Percentiles rank a stretch among this genome's conserved stretches.
phyloP scores from a whole-genome alignment of 37 sponge, comb jelly and placozoan species.

The Bolinopsis microptera region DNA sequence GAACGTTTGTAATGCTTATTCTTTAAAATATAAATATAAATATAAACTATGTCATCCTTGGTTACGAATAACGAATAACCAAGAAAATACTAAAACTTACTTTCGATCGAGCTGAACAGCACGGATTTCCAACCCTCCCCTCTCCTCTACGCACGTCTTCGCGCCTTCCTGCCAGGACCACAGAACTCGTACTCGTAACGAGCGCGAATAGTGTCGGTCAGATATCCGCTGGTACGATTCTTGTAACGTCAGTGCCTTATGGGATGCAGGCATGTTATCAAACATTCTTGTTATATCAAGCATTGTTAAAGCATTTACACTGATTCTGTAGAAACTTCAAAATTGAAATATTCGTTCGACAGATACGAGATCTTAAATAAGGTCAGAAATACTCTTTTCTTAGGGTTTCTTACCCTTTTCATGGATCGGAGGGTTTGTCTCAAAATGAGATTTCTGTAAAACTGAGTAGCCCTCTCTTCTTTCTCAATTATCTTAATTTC shows the following conservation, averaged over 20 bases:
- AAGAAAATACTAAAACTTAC: neutral
- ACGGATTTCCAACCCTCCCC: neutral
- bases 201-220: neutral
- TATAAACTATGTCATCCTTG: too few species aligned
- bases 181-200: neutral
- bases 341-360: too few species aligned
- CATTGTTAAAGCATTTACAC: too few species aligned
- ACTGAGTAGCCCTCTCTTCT: conserved; percentile 21
- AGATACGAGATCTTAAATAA: too few species aligned
- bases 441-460: neutral
- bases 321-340: too few species aligned
- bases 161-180: neutral
- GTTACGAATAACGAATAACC: too few species aligned
- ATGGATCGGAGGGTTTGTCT: neutral
- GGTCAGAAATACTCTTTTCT: too few species aligned
- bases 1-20: too few species aligned
- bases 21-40: too few species aligned
- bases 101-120: neutral
- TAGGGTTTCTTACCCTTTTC: conserved; percentile 18
- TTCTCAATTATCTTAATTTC: conserved; percentile 51
- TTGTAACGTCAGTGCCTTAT: conserved; percentile 12
- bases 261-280: neutral
- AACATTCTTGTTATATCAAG: too few species aligned
- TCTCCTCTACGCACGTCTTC: neutral
- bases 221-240: neutral